Evolutionary conservation across 2,888 invertebrate genomes (phyloP), one percentile per base, ranked within the genome.

Genomic region (Deilephila elpenor): DNA sequence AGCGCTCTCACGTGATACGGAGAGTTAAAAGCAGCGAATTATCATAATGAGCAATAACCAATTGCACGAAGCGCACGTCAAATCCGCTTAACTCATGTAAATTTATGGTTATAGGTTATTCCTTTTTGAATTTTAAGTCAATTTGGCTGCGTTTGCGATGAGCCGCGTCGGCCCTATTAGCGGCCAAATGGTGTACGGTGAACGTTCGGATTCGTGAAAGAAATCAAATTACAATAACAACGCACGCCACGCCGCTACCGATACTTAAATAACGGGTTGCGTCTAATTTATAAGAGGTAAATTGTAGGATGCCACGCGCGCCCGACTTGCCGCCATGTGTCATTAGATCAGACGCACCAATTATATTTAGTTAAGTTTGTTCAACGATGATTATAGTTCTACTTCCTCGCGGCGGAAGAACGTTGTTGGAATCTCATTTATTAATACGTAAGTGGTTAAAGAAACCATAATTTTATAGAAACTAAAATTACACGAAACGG

Each of bases 141-240:
- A 91, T 89, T 92, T 90, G 83, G 82, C 83, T 78, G 84, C 83
- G 82, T 87, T 90, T 89, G 85, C 84, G 88, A 91, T 91, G 90
- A 86, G 84, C 88, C 84, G 82, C 80, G 81, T 78, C 87, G 82
- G 80, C 82, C 87, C 83, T 88, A 91, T 93, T 93, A 92, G 90
- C 79, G 85, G 85, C 91, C 92, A 92, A 93, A 92, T 92, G 93
- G 91, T 87, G 91, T 85, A 82, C 81, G 79, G 84, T 87, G 91
- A 84, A 82, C 81, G 79, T 84, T 83, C 83, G 85, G 78, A 81
- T 79, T 90, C 89, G 89, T 89, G 88, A 90, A 92, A 89, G 88
- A 91, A 93, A 92, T 92, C 89, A 89, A 92, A 94, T 94, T 92
- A 93, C 88, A 87, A 89, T 93, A 93, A 93, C 90, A 90, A 91